Conservation (phyloP, 1,140 invertebrate species). For the Megalonaias nervosa region DNA sequence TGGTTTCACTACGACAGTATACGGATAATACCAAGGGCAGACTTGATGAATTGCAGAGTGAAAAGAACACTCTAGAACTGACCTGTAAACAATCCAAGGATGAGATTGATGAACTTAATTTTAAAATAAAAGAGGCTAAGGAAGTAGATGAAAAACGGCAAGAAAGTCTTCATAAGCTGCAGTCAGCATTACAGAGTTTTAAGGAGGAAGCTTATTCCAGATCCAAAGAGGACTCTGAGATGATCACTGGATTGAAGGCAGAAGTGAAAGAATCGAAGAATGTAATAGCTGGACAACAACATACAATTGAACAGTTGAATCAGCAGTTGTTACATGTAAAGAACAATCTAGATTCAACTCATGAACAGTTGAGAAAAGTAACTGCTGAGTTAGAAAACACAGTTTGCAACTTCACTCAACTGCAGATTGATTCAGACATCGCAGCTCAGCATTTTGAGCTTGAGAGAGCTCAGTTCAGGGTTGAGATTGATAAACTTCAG, state of each 20-base stretch:
- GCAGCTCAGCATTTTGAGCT: too few relatives aligned
- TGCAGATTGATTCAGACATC: too few relatives aligned
- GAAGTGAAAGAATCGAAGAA: neutral
- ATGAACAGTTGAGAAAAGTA: too few relatives aligned
- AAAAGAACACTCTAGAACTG: conserved; percentile 10
- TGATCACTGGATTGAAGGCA: neutral
- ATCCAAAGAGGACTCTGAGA: conserved; percentile 3
- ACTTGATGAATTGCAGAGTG: neutral
- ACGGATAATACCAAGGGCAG: neutral
- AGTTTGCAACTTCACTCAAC: too few relatives aligned
- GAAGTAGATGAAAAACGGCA: conserved; percentile 1
- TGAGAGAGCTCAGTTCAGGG: too few relatives aligned
- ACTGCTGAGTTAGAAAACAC: too few relatives aligned
- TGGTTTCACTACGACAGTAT: too few relatives aligned
- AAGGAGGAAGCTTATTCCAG: conserved; percentile 11
- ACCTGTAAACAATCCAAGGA: conserved; percentile 2
- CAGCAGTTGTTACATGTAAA: neutral
- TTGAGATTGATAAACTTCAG: conserved; percentile 3
- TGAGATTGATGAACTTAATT: conserved; percentile 10
- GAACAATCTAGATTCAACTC: neutral
- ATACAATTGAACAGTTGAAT: conserved; percentile 8
- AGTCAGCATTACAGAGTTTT: conserved; percentile 1
- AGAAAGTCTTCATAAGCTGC: conserved; percentile 11
- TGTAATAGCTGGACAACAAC: conserved; percentile 10
- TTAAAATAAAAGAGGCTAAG: neutral